Base-by-base conservation (phyloP, 1,140 invertebrate genomes). In the Platorchestia sp. region DNA sequence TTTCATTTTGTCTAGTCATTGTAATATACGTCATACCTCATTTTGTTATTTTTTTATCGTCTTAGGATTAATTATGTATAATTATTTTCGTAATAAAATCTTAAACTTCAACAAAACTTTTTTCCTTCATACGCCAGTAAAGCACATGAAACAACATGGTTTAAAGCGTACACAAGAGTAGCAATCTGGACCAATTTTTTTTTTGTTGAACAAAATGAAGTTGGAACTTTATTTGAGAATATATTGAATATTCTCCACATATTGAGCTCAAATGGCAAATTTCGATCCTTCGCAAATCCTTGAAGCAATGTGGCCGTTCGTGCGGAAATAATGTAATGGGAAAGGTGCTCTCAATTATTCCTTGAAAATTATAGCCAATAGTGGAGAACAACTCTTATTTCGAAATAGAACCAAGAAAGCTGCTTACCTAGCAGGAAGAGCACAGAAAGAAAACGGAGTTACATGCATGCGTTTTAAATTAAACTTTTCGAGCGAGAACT, bases 11-110 rank as follows among this genome's bases (percentile, higher is more conserved):
- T 93, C 91, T 93, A 93, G 91, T 93, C 91, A 93, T 93, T 93
- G 91, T 93, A 93, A 45, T 93, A 93, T 93, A 93, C 43, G 44
- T 44, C 91, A 93, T 93, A 93, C 91, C 91, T 93, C 91, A 93
- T 93, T 93, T 47, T 47, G 91, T 93, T 93, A 93, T 45, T 40
- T 45, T 40, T 42, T 40, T 93, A 93, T 40, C 44, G 40, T 93
- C 19, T 16, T 93, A 40, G 3, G 41, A 3, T n/a, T n/a, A n/a
- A n/a, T n/a, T n/a, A n/a, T n/a, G n/a, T n/a, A n/a, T 93, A 45
- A 44, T 89, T 89, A 89, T 42, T 89, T 89, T 0, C 42, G 87
- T 16, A 89, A 44, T 89, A 89, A 89, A 89, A 42, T 89, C 14
- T 89, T 5, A 89, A 89, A 43, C 0, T 89, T 75, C 59, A 75